phyloP scores from a whole-genome alignment of 2,888 invertebrate genomes.

The Drosophila hawaiiensis region DNA sequence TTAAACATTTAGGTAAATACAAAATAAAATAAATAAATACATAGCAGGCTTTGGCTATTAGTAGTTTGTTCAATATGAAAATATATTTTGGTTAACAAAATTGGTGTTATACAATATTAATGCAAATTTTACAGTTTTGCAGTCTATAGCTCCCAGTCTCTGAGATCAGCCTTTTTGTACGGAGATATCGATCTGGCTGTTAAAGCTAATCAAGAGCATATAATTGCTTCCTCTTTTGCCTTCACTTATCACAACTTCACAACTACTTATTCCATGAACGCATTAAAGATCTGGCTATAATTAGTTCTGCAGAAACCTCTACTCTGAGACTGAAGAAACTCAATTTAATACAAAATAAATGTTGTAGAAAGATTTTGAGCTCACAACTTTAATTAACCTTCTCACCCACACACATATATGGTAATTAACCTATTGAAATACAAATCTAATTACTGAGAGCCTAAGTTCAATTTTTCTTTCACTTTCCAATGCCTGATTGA shows the following conservation, averaged over 20 bases:
- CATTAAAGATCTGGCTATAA: neutral
- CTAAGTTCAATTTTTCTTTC: neutral
- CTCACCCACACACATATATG: neutral
- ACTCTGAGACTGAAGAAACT: neutral
- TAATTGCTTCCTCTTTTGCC: neutral
- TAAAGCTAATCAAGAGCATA: neutral
- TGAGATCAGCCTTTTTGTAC: neutral
- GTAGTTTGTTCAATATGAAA: too few species aligned
- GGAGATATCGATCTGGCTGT: neutral
- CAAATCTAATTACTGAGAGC: neutral
- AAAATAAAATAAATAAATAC: too few species aligned
- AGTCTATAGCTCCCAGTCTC: neutral
- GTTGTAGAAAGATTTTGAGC: neutral
- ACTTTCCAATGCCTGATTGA: slow-evolving; percentile 40
- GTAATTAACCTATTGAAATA: neutral
- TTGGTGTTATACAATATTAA: too few species aligned
- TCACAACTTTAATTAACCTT: neutral
- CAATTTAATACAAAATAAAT: neutral
- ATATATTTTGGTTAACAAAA: too few species aligned
- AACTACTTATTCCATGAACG: neutral
- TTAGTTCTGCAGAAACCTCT: too few species aligned
- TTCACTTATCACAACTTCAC: neutral
- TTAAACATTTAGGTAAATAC: neutral
- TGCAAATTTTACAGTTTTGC: too few species aligned
- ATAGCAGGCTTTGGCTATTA: too few species aligned